phyloP scores from a whole-genome alignment of 1,140 invertebrate genomes.

The Drosophila arizonae region DNA sequence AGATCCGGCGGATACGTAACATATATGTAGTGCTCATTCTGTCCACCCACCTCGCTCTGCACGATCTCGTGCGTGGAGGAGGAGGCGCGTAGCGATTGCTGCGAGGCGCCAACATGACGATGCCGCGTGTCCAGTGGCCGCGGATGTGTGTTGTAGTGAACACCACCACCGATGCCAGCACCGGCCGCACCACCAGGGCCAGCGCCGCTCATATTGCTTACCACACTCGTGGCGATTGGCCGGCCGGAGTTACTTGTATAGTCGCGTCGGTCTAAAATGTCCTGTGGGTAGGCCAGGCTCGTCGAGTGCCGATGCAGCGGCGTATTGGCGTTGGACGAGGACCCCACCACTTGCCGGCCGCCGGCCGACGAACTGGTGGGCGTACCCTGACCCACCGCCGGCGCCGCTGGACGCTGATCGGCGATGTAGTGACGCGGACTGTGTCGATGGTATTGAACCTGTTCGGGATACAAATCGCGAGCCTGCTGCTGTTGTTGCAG shows the following conservation, averaged over 20 bases:
- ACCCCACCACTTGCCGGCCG: conserved; percentile 63
- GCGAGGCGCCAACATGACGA: conserved; percentile 72
- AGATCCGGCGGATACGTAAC: conserved; percentile 93
- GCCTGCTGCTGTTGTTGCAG: conserved; percentile 32
- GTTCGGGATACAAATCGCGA: conserved; percentile 76
- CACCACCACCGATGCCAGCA: conserved; percentile 26
- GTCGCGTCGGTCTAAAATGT: conserved; percentile 83
- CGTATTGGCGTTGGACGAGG: conserved; percentile 71
- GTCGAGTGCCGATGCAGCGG: conserved; percentile 75
- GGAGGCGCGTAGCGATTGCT: conserved; percentile 76
- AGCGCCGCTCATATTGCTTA: conserved; percentile 38
- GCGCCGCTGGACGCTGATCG: conserved; percentile 71
- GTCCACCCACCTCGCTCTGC: conserved; percentile 72
- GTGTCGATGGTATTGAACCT: conserved; percentile 77
- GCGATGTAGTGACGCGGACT: conserved; percentile 79
- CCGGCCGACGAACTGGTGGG: conserved; percentile 47
- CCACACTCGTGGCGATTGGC: conserved; percentile 61
- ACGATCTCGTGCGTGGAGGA: conserved; percentile 78
- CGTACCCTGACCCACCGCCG: conserved; percentile 40
- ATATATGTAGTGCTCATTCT: conserved; percentile 91
- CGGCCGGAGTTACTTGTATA: conserved; percentile 76
- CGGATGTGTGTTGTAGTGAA: conserved; percentile 77
- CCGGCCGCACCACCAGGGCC: neutral
- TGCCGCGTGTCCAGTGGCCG: conserved; percentile 75
- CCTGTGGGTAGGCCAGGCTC: conserved; percentile 81